These are phyloP conservation scores for Melanotaenia pygmaea DNA, from an alignment of 2,797 vertebrate species.

Conservation along the genomic window DNA sequence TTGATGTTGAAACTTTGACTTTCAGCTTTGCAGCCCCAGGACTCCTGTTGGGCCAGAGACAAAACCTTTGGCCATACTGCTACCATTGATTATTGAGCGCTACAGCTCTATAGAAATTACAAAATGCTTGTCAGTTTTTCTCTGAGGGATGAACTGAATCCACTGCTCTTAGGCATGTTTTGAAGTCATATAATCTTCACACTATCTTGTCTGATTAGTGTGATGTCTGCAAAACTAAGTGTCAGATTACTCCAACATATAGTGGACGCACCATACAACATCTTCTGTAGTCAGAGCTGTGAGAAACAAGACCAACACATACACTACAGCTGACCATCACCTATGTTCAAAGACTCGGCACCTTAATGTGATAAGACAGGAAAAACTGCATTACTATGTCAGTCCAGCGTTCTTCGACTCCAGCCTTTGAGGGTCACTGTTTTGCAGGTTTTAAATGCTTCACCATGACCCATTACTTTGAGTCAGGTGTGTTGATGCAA, in stretches of 20 bases:
- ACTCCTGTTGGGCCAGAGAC: conserved; percentile 1
- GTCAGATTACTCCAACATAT: neutral
- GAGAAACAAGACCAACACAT: neutral
- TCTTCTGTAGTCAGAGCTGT: conserved; percentile 1
- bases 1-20: conserved; percentile 33
- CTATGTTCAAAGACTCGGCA: too few species aligned
- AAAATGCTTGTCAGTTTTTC: neutral
- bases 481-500: too few species aligned
- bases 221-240: conserved; percentile 9
- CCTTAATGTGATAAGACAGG: too few species aligned
- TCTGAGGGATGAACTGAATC: neutral
- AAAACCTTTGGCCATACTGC: conserved; percentile 6
- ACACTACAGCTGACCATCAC: neutral
- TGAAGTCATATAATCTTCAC: neutral
- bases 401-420: too few species aligned
- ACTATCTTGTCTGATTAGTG: conserved; percentile 6
- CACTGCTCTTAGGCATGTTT: neutral
- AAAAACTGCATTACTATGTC: too few species aligned
- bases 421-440: too few species aligned
- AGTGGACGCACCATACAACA: neutral
- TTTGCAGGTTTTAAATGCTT: too few species aligned
- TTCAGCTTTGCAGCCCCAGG: conserved; percentile 14
- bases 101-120: neutral
- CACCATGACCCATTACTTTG: too few species aligned
- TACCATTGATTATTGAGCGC: neutral